phyloP scores from a whole-genome alignment of 2,113 vertebrate species.

The Ia io region DNA sequence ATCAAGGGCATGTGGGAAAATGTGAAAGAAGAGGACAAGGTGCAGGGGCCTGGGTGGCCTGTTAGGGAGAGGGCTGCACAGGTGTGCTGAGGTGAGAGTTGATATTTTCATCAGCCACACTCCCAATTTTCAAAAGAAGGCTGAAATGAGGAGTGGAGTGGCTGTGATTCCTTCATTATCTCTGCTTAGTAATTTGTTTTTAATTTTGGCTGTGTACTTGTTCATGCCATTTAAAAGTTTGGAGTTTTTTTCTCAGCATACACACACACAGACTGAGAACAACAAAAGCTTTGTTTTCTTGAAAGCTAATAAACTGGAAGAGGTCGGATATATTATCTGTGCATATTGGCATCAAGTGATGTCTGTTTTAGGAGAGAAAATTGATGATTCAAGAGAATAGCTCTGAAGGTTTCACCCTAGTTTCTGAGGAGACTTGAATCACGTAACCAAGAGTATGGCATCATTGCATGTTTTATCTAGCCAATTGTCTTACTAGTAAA shows the following conservation, averaged over 20 bases:
- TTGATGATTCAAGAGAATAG: background rate
- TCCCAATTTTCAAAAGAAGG: background rate
- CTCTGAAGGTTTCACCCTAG: background rate
- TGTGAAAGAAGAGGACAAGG: background rate
- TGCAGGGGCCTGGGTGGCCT: background rate
- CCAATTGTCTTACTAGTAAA: background rate
- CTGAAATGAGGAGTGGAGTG: background rate
- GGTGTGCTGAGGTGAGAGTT: background rate
- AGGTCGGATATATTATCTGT: background rate
- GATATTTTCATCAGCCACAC: background rate
- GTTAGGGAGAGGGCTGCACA: background rate
- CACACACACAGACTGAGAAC: background rate
- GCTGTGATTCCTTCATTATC: background rate
- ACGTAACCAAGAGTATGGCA: background rate
- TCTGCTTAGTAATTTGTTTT: background rate
- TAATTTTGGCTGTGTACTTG: background rate
- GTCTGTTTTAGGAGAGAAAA: background rate
- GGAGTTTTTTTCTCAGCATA: background rate
- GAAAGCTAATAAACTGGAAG: background rate
- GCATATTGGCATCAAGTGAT: background rate
- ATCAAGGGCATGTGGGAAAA: background rate
- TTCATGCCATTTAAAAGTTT: background rate
- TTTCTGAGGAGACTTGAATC: background rate
- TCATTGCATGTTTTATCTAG: background rate
- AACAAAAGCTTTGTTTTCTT: background rate